Percentiles rank a stretch among this genome's conserved stretches.
Conservation (phyloP, 2,888 invertebrate genomes). For the Byasa hedistus region DNA sequence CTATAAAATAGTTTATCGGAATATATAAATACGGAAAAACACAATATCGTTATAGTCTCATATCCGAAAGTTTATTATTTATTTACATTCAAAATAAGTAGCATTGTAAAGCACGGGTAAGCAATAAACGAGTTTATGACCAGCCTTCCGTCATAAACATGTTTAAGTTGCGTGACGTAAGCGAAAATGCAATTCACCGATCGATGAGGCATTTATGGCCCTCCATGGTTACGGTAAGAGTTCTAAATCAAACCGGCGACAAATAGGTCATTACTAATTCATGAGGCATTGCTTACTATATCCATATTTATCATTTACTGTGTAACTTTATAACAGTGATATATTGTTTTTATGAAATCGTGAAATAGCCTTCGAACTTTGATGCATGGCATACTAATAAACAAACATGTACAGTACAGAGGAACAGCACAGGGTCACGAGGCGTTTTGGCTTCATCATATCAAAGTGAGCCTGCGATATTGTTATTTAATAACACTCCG, state of each 20-base stretch:
- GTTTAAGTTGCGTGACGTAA: conserved; percentile 25
- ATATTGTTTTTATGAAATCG: neutral
- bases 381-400: neutral
- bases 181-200: conserved; percentile 10
- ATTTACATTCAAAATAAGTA: neutral
- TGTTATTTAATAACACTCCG: conserved; percentile 4
- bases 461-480: conserved; percentile 21
- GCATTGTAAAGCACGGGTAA: conserved; percentile 7
- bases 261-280: neutral
- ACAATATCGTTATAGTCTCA: neutral
- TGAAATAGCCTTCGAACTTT: neutral
- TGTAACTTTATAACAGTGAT: neutral
- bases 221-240: conserved; percentile 4
- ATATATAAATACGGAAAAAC: neutral
- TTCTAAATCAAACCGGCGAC: conserved; percentile 3
- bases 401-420: conserved; percentile 12
- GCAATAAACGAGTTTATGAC: conserved; percentile 26
- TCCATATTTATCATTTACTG: neutral
- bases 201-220: conserved; percentile 15
- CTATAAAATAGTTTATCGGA: too few relatives aligned
- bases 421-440: conserved; percentile 20
- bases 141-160: conserved; percentile 16
- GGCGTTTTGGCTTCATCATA: conserved; percentile 31
- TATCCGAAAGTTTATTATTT: neutral
- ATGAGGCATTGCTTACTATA: neutral